Percentiles rank a stretch among this genome's conserved stretches.
phyloP scores from a whole-genome alignment of 2,113 vertebrate species.

The Corythoichthys intestinalis region DNA sequence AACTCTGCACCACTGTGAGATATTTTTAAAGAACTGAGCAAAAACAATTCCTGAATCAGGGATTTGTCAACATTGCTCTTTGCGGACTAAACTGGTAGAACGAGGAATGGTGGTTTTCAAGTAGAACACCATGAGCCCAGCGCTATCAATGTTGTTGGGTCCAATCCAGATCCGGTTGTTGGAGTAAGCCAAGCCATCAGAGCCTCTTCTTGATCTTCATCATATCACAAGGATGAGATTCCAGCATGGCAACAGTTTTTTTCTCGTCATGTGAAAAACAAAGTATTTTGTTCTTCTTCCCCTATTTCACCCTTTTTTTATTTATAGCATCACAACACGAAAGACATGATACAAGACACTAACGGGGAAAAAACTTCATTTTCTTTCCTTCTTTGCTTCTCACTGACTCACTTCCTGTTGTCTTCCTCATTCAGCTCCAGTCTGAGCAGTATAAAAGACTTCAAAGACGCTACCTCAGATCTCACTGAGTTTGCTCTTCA shows the following conservation, averaged over 20 bases:
- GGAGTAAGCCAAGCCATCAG: conserved; percentile 23
- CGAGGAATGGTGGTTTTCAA: not conserved
- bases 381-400: not conserved
- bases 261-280: not conserved
- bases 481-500: conserved; percentile 25
- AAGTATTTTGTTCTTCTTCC: not conserved
- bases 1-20: conserved; percentile 63
- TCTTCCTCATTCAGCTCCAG: conserved; percentile 55
- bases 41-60: conserved; percentile 60
- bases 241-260: conserved; percentile 10
- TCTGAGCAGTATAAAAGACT: conserved; percentile 53
- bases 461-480: conserved; percentile 41
- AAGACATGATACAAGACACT: conserved; percentile 6
- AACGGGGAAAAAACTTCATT: conserved; percentile 6
- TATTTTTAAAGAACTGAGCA: conserved; percentile 46
- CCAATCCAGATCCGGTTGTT: not conserved
- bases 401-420: conserved; percentile 25
- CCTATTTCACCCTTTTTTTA: conserved; percentile 46
- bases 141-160: not conserved
- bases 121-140: not conserved
- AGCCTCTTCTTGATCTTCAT: conserved; percentile 19
- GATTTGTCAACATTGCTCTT: conserved; percentile 45
- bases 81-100: conserved; percentile 33
- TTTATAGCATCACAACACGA: conserved; percentile 56
- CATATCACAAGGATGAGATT: conserved; percentile 22